Evolutionary conservation across 2,888 invertebrate genomes (phyloP).

Genomic region (Graphium colonna): DNA sequence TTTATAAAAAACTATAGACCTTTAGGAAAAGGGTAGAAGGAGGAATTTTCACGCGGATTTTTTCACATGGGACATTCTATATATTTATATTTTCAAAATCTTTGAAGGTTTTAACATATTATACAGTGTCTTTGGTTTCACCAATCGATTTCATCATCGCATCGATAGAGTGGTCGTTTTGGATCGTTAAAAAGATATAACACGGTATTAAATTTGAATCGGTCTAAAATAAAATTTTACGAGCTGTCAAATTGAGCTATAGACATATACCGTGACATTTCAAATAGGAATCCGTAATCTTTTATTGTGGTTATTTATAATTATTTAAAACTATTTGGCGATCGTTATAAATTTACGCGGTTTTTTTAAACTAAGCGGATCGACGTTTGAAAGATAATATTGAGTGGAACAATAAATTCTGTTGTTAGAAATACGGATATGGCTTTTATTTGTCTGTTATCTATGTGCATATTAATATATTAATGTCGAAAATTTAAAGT

Average conservation of each 20-base stretch:
- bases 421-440: background rate
- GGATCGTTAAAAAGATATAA: conserved; percentile 6
- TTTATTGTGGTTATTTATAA: conserved; percentile 4
- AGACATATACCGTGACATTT: conserved; percentile 12
- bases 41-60: too few relatives aligned
- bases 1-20: too few relatives aligned
- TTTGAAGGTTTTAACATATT: too few relatives aligned
- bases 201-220: conserved; percentile 4
- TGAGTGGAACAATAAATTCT: conserved; percentile 4
- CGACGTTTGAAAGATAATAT: background rate
- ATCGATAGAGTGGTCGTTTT: conserved; percentile 8
- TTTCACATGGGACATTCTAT: too few relatives aligned
- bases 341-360: too few relatives aligned
- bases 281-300: background rate
- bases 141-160: conserved; percentile 7
- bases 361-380: too few relatives aligned
- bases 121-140: background rate
- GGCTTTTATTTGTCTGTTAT: background rate
- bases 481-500: too few relatives aligned
- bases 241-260: conserved; percentile 4
- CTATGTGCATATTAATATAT: background rate
- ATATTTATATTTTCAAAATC: too few relatives aligned
- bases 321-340: conserved; percentile 5
- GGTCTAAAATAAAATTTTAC: conserved; percentile 14
- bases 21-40: too few relatives aligned